phyloP scores from a whole-genome alignment of 2,113 vertebrate genomes.

The Antigone vipio region DNA sequence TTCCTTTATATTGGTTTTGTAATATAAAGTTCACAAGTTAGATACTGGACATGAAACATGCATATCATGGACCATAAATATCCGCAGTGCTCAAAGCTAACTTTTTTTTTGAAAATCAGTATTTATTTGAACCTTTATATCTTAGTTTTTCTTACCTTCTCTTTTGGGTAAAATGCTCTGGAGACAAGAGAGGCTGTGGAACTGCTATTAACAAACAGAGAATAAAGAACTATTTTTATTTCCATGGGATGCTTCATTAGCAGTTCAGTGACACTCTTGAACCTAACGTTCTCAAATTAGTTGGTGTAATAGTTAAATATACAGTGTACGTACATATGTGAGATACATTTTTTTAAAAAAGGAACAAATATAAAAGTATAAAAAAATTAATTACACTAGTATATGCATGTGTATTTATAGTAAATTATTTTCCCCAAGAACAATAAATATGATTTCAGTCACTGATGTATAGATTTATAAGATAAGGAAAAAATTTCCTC shows the following conservation, averaged over 20 bases:
- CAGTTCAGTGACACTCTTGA: background rate
- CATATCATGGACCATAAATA: background rate
- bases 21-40: background rate
- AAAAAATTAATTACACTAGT: background rate
- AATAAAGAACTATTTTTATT: background rate
- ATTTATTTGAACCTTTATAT: background rate
- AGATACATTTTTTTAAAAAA: background rate
- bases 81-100: background rate
- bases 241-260: background rate
- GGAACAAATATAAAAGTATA: background rate
- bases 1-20: background rate
- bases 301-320: background rate
- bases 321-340: background rate
- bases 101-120: background rate
- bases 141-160: background rate
- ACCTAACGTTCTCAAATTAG: background rate
- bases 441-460: background rate
- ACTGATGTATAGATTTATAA: background rate
- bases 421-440: background rate
- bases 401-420: background rate
- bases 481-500: background rate
- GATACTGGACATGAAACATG: background rate
- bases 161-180: background rate
- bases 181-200: background rate
- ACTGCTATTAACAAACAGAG: background rate